A percentile compares a stretch with the other conserved stretches of the same genome.
phyloP scores from a whole-genome alignment of 2,113 vertebrate species.

The Eurypyga helias region DNA sequence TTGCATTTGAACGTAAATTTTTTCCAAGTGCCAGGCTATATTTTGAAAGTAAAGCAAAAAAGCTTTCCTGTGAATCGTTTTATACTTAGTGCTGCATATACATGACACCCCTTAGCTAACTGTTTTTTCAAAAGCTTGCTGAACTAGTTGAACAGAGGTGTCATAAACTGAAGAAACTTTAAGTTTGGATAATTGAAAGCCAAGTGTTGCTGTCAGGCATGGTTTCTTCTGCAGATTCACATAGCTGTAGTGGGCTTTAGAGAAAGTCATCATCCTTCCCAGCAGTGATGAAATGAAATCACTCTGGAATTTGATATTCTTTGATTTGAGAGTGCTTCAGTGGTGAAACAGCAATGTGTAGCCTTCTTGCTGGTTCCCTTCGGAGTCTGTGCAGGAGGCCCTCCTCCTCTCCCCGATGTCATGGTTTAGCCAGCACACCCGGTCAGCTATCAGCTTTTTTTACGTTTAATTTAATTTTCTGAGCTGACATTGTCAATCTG shows the following conservation, averaged over 20 bases:
- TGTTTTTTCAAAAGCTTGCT: background rate
- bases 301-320: background rate
- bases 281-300: background rate
- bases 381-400: background rate
- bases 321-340: background rate
- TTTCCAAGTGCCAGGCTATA: background rate
- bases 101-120: background rate
- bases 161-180: background rate
- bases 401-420: background rate
- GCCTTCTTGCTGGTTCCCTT: background rate
- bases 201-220: background rate
- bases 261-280: background rate
- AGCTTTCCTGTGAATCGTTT: background rate
- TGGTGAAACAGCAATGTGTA: background rate
- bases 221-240: background rate
- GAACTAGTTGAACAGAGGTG: background rate
- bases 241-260: background rate
- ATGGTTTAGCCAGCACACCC: no score
- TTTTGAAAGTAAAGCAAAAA: background rate
- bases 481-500: conserved; percentile 68
- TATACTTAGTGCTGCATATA: background rate
- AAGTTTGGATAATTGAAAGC: background rate
- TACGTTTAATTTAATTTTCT: conserved; percentile 47
- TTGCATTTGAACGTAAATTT: background rate
- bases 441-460: background rate